Evolutionary conservation across 2,113 vertebrate genomes (phyloP).

Genomic region (Neofelis nebulosa): DNA sequence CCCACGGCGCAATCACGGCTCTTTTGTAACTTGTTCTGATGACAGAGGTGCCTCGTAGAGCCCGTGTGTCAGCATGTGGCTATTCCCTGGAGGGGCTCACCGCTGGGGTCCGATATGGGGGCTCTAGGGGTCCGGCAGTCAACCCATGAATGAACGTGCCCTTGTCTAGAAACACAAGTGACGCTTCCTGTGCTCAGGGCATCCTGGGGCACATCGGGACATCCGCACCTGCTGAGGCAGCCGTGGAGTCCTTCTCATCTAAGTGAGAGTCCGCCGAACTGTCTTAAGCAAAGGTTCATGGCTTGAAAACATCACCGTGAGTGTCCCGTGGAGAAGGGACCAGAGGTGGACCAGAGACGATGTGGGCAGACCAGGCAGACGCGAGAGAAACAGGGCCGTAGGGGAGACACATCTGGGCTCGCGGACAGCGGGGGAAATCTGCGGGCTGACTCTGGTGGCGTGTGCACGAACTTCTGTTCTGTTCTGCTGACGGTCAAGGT

Average conservation of each 20-base stretch:
- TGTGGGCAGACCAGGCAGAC: neutral
- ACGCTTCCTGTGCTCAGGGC: neutral
- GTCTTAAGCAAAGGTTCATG: fast-evolving
- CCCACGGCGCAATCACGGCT: neutral
- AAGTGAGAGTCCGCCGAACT: fast-evolving
- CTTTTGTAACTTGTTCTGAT: neutral
- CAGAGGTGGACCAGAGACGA: too few species aligned
- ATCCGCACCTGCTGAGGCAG: fast-evolving
- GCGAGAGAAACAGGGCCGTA: too few species aligned
- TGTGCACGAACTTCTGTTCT: fast-evolving
- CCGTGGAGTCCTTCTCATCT: fast-evolving
- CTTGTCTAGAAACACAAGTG: neutral
- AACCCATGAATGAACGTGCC: fast-evolving
- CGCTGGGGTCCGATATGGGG: neutral
- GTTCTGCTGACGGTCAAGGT: neutral
- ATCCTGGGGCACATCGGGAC: neutral
- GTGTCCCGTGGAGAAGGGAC: neutral
- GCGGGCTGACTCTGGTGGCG: too few species aligned
- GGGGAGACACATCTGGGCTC: neutral
- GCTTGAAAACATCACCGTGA: fast-evolving
- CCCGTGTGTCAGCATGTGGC: too few species aligned
- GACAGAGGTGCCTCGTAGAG: neutral
- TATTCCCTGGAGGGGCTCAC: neutral
- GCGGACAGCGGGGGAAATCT: fast-evolving
- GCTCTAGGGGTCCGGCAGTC: neutral